Percentiles rank a stretch among this genome's conserved stretches.
Evolutionary conservation across 2,113 vertebrate genomes (phyloP).

Genomic region (Microcebus murinus): DNA sequence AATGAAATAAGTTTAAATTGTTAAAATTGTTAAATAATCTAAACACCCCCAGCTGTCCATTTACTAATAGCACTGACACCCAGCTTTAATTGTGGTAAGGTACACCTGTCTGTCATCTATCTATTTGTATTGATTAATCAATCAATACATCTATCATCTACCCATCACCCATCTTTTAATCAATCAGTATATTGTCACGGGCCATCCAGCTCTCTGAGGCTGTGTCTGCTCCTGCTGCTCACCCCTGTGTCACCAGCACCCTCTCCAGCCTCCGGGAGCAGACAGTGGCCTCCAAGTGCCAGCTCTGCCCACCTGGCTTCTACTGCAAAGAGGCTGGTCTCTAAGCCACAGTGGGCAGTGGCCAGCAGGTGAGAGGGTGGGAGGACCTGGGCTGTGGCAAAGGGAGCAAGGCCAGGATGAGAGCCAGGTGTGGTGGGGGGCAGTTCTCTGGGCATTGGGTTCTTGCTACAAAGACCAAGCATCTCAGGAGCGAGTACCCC

Average conservation of each 20-base stretch:
- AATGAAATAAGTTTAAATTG: neutral
- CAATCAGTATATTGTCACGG: neutral
- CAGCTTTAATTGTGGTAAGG: neutral
- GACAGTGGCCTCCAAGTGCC: constrained; percentile 84
- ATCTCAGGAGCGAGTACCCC: too few species aligned
- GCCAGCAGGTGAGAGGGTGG: constrained; percentile 84
- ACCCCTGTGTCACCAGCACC: constrained; percentile 89
- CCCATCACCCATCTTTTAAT: too few species aligned
- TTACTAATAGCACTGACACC: neutral
- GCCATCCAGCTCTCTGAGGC: neutral
- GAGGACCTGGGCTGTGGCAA: neutral
- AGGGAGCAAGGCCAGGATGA: rapidly evolving
- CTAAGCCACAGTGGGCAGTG: constrained; percentile 89
- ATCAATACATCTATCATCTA: too few species aligned
- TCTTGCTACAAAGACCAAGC: too few species aligned
- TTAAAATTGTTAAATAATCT: neutral
- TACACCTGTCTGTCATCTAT: neutral
- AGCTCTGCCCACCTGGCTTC: constrained; percentile 88
- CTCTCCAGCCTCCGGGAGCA: constrained; percentile 87
- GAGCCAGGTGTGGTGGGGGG: too few species aligned
- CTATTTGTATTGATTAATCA: neutral
- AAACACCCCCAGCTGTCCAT: neutral
- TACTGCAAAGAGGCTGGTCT: constrained; percentile 89
- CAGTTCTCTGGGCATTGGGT: neutral
- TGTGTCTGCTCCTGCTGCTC: neutral